Base-by-base conservation (phyloP, 2,113 vertebrate species). In the Phaetusa simplex region DNA sequence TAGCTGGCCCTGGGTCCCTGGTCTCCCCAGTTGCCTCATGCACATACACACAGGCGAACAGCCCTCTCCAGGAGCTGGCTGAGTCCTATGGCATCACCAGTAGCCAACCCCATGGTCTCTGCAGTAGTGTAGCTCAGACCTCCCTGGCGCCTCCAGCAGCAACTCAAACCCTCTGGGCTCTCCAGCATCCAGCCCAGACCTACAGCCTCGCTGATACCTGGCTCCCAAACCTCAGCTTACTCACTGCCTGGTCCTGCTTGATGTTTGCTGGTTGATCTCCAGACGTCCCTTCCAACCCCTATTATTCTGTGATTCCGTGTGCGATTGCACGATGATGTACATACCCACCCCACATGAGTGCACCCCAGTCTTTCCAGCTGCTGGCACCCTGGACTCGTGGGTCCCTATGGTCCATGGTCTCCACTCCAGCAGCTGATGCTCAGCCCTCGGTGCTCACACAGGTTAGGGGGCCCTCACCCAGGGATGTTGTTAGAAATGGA, bases 361-460 rank as follows among this genome's bases (percentile, higher is more conserved):
- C 40, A 29, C 15, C 38, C 32, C 26, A 9, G 56, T 14, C 26
- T 73, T 49, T 36, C 30, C 26, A 12, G 42, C 16, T 36, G 32
- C 56, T 40, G 53, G 34, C 26, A 43, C 5, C 11, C 67, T 1
- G 1, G 23, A 12, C 36, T 71, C 1, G 1, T 19, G 38, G 40
- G 32, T 12, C 9, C 20, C 26, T 36, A 1, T 12, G 26, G 38
- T n/a, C 32, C 3, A 2, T 16, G 58, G 20, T 45, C 38, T 5
- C 32, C 58, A 53, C 32, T 30, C 56, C 58, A 53, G 38, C 12
- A 19, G 47, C 47, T 62, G 47, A 38, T n/a, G 38, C 67, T 62
- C 69, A 36, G 52, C 42, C 52, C 52, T 47, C 4, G 6, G 2
- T 19, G 32, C 47, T 36, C 43, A 17, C 43, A 32, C 36, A 11